These are phyloP conservation scores for Morone chrysops DNA, from an alignment of 2,113 vertebrate species.

Conservation along the genomic window DNA sequence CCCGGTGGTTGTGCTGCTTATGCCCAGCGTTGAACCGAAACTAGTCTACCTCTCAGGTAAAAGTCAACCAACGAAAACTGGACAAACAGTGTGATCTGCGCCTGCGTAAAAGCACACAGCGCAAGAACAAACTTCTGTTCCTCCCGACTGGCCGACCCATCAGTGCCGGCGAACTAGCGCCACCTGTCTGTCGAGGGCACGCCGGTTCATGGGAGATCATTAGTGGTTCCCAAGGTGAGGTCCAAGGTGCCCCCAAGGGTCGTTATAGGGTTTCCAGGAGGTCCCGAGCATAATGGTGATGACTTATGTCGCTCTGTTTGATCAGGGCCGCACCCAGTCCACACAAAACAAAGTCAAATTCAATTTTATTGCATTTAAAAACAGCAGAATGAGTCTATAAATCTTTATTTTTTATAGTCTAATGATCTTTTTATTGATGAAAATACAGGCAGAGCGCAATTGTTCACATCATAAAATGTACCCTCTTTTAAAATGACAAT, in stretches of 20 bases:
- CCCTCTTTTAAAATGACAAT: too few relatives aligned
- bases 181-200: slow-evolving; percentile 73
- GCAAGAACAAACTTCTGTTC: slow-evolving; percentile 82
- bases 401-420: too few relatives aligned
- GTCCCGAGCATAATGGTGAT: neutral
- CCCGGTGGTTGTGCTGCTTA: neutral
- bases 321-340: neutral
- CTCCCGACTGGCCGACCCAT: slow-evolving; percentile 44
- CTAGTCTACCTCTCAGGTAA: slow-evolving; percentile 83
- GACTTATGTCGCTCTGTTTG: neutral
- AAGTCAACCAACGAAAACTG: slow-evolving; percentile 86
- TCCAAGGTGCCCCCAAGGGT: slow-evolving; percentile 15
- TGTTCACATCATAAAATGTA: too few relatives aligned
- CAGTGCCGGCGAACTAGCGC: slow-evolving; percentile 72
- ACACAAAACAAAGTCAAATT: too few relatives aligned
- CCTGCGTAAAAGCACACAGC: slow-evolving; percentile 81
- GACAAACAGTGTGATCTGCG: slow-evolving; percentile 85
- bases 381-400: too few relatives aligned
- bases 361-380: too few relatives aligned
- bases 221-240: slow-evolving; percentile 17
- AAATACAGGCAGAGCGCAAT: too few relatives aligned
- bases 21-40: slow-evolving; percentile 74
- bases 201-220: neutral
- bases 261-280: neutral
- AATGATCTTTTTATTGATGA: too few relatives aligned